Evolutionary conservation across 1,140 invertebrate genomes (phyloP), one percentile per base, ranked within the genome.

Genomic region (Idris sp.): DNA sequence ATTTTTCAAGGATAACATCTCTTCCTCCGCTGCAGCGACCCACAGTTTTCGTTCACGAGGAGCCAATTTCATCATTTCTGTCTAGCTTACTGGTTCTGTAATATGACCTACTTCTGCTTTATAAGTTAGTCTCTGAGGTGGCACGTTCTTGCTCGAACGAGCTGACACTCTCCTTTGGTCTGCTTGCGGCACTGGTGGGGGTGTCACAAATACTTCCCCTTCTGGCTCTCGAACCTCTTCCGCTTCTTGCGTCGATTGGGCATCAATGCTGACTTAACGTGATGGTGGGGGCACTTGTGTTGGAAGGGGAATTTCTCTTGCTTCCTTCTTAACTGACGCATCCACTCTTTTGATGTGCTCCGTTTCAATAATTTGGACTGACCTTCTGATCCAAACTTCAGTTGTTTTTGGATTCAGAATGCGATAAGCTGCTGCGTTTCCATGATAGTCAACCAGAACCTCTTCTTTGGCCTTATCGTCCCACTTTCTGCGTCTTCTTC

Each of bases 401-500:
- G 7, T 76, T 61, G 16, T 48, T 59, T 22, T 51, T 41, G 22
- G 82, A 83, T 28, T n/a, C 26, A 28, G 4, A 1, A 28, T 28
- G 7, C 26, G 26, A n/a, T 28, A 28, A 6, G 7, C 26, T 28
- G 7, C n/a, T 4, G 26, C 7, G 1, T 28, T 28, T 1, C 26
- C 26, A 28, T 28, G 7, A 4, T 28, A 28, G 7, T n/a, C 26
- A 28, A 28, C 26, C 7, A 28, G 26, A 28, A 28, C 26, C 4
- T n/a, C 26, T 28, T 81, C 69, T 46, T 44, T 13, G 1, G 78
- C 48, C 38, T 83, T 85, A 15, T 69, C 19, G 31, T 83, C 80
- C 41, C 64, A 79, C 31, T 83, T 84, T 22, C 44, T 28, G 1
- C 26, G 26, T 4, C n/a, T 28, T 41, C 79, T n/a, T n/a, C n/a